Conservation (phyloP, 2,113 vertebrate genomes). For the Himantopus leucocephalus region DNA sequence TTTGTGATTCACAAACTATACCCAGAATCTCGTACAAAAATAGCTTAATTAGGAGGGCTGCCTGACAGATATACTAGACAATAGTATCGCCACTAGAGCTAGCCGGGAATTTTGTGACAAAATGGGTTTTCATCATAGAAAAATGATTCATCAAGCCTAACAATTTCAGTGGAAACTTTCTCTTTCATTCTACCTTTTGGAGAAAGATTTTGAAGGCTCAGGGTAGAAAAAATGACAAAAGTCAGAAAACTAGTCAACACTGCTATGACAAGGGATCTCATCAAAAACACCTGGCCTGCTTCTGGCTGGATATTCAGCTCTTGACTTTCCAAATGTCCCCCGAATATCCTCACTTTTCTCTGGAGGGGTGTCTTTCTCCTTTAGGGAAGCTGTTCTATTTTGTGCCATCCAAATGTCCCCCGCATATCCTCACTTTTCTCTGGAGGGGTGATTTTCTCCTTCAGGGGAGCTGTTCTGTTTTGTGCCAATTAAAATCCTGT, state of each 20-base stretch:
- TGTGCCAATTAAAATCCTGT: not conserved
- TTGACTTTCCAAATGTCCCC: not conserved
- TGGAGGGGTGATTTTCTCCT: not conserved
- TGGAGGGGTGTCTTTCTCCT: not conserved
- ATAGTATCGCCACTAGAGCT: not conserved
- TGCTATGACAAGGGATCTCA: not conserved
- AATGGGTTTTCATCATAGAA: conserved; percentile 6
- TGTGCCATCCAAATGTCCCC: not conserved
- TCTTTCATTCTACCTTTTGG: not conserved
- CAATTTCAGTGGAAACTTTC: not conserved
- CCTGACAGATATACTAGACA: not conserved
- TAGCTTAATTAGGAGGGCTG: conserved; percentile 31
- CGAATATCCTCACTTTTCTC: not conserved
- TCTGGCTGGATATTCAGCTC: not conserved
- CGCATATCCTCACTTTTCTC: not conserved
- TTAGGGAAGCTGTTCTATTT: not conserved
- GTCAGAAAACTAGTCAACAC: not conserved
- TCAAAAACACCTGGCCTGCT: not conserved
- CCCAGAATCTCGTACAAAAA: not conserved
- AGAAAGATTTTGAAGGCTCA: not conserved
- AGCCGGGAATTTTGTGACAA: conserved; percentile 20
- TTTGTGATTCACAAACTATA: conserved; percentile 38
- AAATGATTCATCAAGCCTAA: not conserved
- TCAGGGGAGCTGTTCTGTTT: not conserved
- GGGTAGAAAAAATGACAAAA: not conserved